These are phyloP conservation scores for Anagyrus pseudococci DNA, from an alignment of 2,888 invertebrate species.

Conservation along the genomic window DNA sequence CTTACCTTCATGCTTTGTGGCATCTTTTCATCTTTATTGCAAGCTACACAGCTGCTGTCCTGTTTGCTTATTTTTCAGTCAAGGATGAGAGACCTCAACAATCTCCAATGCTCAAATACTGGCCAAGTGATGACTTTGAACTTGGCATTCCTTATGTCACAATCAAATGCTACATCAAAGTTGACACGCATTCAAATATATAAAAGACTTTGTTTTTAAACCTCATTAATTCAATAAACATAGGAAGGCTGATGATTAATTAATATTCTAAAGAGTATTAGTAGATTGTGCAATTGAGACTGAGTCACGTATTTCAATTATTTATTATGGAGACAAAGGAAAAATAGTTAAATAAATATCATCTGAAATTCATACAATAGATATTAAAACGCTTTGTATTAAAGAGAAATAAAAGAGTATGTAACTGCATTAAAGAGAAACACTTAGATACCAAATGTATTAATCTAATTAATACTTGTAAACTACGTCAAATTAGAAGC, in stretches of 20 bases:
- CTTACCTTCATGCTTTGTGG: constrained; percentile 85
- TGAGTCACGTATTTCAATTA: constrained; percentile 31
- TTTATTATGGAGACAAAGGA: constrained; percentile 14
- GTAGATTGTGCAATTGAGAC: constrained; percentile 31
- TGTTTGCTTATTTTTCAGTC: constrained; percentile 82
- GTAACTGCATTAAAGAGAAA: constrained; percentile 23
- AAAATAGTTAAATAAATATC: constrained; percentile 8
- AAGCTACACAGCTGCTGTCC: constrained; percentile 77
- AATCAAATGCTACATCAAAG: constrained; percentile 68
- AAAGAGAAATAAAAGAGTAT: constrained; percentile 10
- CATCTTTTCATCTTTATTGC: constrained; percentile 83
- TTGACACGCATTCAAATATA: constrained; percentile 63
- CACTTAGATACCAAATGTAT: constrained; percentile 27
- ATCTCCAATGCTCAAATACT: constrained; percentile 74
- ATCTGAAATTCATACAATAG: constrained; percentile 8
- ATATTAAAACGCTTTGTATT: constrained; percentile 7
- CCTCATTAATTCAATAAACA: constrained; percentile 4
- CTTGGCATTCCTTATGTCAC: constrained; percentile 79
- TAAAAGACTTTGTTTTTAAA: constrained; percentile 48
- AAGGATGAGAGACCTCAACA: constrained; percentile 75
- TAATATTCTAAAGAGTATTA: constrained; percentile 35
- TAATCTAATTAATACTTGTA: constrained; percentile 31
- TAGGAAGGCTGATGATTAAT: constrained; percentile 27
- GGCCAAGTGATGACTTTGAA: constrained; percentile 81
- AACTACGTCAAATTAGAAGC: constrained; percentile 16